Evolutionary conservation across 2,113 vertebrate species (phyloP).

Genomic region (Monopterus albus): DNA sequence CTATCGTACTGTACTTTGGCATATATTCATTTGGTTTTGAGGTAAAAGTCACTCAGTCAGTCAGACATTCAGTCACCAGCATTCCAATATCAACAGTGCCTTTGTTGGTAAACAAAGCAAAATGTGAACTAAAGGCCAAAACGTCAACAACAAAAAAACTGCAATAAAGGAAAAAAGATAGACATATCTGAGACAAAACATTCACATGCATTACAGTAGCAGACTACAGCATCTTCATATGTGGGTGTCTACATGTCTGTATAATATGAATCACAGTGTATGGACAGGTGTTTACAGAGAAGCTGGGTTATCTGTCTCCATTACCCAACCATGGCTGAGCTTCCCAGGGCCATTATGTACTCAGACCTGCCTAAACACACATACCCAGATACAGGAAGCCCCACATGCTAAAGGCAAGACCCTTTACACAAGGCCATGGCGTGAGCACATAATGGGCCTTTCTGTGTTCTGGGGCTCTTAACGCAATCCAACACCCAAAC

Average conservation of each 20-base stretch:
- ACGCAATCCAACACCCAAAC: slow-evolving; percentile 63
- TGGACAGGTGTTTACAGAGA: slow-evolving; percentile 85
- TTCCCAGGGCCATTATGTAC: slow-evolving; percentile 82
- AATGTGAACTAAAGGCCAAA: slow-evolving; percentile 1
- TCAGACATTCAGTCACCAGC: slow-evolving; percentile 3
- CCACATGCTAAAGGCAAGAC: slow-evolving; percentile 47
- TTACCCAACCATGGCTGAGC: slow-evolving; percentile 73
- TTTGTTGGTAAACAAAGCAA: background rate
- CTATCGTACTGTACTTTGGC: too few relatives aligned
- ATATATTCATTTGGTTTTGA: slow-evolving; percentile 18
- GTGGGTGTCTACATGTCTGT: slow-evolving; percentile 55
- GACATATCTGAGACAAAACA: slow-evolving; percentile 38
- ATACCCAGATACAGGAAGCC: slow-evolving; percentile 72
- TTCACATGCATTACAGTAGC: slow-evolving; percentile 37
- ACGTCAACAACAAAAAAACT: slow-evolving; percentile 20
- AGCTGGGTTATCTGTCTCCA: slow-evolving; percentile 82
- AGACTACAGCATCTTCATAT: slow-evolving; percentile 76
- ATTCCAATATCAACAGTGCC: too few relatives aligned
- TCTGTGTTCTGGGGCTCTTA: slow-evolving; percentile 29
- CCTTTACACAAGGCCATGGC: slow-evolving; percentile 46
- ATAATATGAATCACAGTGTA: slow-evolving; percentile 85
- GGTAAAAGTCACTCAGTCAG: too few relatives aligned
- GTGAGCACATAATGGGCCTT: slow-evolving; percentile 56
- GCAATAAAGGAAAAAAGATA: slow-evolving; percentile 56
- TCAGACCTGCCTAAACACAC: slow-evolving; percentile 81